Evolutionary conservation across 2,113 vertebrate genomes (phyloP), one percentile per base, ranked within the genome.

Genomic region (Phaethornis superciliosus): DNA sequence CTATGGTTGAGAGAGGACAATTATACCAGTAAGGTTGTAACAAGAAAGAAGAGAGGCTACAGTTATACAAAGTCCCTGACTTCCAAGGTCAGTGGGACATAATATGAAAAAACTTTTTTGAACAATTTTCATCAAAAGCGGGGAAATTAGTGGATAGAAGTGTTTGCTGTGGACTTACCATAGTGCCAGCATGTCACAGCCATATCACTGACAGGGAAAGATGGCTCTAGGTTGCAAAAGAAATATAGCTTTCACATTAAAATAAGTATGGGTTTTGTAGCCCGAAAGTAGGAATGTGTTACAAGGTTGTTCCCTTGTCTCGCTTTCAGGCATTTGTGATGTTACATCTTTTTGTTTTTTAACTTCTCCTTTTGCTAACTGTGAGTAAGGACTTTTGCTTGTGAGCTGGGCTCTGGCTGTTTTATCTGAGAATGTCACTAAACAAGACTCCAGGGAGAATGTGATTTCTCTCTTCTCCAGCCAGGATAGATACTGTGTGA

Each of bases 401-500:
- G 22, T 90, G 59, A 58, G 30, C 22, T 77, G 42, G 11, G 42
- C 59, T 47, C 14, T 65, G 68, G 21, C 52, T 83, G 18, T 58
- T 52, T 70, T 22, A 32, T 27, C 59, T 68, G 49, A 68, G 23
- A 30, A 44, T 22, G 49, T 52, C 14, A 21, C 32, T 16, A 12
- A 78, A 17, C 14, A 15, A 78, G 20, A 35, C 44, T 83, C 20
- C 28, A 46, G 44, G 18, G 27, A 68, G 32, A 77, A 52, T 63
- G 26, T 71, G 40, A 58, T 47, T 65, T 88, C 13, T 49, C 8
- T 74, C 26, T 44, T 82, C 18, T 78, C 37, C 24, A 42, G 28
- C 1, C 2, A 44, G 35, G 21, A 5, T 55, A 72, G 26, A 52
- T 54, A 47, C 4, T 28, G 19, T 51, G 30, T 0, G 0, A 62